Evolutionary conservation across 2,113 vertebrate genomes (phyloP), one percentile per base, ranked within the genome.

Genomic region (Spea multiplicata): DNA sequence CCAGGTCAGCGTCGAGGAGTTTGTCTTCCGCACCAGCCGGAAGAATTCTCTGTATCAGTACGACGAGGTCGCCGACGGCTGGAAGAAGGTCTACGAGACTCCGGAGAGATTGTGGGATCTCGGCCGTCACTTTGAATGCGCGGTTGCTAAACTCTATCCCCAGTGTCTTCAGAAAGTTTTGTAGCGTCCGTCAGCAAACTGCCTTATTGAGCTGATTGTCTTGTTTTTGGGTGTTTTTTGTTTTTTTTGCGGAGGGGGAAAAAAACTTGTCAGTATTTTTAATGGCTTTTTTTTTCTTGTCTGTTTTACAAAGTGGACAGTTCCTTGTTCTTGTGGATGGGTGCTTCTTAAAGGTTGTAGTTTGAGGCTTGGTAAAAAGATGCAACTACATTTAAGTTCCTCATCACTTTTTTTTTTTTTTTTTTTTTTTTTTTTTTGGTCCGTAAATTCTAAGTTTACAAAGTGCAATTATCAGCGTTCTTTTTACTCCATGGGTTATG

Each of bases 131-230:
- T 99, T 98, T 90, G 98, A 99, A 91, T 99, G 98, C 89, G 96
- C 94, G 88, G 97, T 99, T 87, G 98, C 96, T 93, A 99, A 99
- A 91, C 93, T 99, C 74, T 99, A 99, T 88, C 98, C 98, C n/a
- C 98, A 99, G 84, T 99, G 98, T 98, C 96, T 99, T 88, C 98
- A 99, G 92, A 98, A 98, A 94, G 97, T 99, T 86, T 94, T 99
- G 87, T 99, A 92, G 94, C 4, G 52, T 73, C 66, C n/a, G n/a
- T 82, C 69, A 66, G 49, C 44, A 66, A 72, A 74, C 67, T 17
- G 83, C 81, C 79, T 82, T 81, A 78, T 68, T 59, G 44, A 64
- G 67, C 80, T 81, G 62, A 46, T 67, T 30, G 30, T 30, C 30
- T 30, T 30, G 30, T 30, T 30, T 30, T 30, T 30, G 30, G 30